These are phyloP conservation scores for Centroberyx gerrardi DNA, from an alignment of 2,797 vertebrate genomes.

Conservation along the genomic window DNA sequence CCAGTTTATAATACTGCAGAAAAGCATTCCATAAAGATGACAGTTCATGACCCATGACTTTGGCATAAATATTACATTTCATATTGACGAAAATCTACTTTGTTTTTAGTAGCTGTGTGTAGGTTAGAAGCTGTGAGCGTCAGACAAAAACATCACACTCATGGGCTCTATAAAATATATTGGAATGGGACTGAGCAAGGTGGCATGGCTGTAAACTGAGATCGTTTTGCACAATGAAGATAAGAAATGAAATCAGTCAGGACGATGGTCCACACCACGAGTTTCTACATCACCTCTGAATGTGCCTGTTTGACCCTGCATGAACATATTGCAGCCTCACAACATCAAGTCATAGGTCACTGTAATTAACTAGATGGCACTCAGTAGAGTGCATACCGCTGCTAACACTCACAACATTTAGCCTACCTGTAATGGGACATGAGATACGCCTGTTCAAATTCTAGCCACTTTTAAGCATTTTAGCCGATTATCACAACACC, in stretches of 20 bases:
- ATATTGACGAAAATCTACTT: background rate
- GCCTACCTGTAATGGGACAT: too few species aligned
- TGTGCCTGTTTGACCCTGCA: background rate
- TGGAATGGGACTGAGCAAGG: background rate
- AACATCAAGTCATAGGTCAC: background rate
- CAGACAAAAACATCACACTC: background rate
- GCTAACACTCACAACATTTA: too few species aligned
- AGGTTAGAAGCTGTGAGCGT: background rate
- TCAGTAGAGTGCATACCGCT: too few species aligned
- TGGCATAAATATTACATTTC: conserved; percentile 4
- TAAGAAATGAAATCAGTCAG: too few species aligned
- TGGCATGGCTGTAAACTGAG: background rate
- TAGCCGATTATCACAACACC: too few species aligned
- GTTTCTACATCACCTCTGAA: background rate
- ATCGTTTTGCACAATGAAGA: too few species aligned
- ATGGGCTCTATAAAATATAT: background rate
- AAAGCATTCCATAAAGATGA: background rate
- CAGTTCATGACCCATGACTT: background rate
- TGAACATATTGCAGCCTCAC: background rate
- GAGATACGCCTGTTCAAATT: too few species aligned
- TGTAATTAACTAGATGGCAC: too few species aligned
- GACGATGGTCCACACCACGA: background rate
- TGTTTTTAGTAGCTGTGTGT: background rate
- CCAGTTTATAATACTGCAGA: background rate
- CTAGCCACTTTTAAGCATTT: too few species aligned